phyloP scores from a whole-genome alignment of 2,888 invertebrate genomes.

The Cephus pulcher region DNA sequence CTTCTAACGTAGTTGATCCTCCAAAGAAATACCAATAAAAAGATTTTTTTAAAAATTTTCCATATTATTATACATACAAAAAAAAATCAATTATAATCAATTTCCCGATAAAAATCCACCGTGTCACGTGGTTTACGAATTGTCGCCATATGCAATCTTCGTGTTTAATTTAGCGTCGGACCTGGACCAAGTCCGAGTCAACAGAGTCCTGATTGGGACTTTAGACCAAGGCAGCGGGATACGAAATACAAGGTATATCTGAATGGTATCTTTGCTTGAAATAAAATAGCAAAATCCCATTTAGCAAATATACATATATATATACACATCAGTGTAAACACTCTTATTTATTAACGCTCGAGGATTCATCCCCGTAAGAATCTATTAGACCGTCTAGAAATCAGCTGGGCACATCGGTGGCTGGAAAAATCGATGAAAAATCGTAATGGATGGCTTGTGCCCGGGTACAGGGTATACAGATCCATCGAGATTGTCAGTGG shows the following conservation, averaged over 20 bases:
- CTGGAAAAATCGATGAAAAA: neutral
- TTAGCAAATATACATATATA: neutral
- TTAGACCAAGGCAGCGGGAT: neutral
- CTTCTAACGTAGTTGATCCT: neutral
- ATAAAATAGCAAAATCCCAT: neutral
- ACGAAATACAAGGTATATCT: neutral
- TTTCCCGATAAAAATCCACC: no score
- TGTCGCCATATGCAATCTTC: neutral
- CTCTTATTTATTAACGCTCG: neutral
- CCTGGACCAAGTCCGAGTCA: neutral
- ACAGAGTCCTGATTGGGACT: neutral
- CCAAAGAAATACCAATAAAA: neutral
- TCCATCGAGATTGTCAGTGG: slow-evolving; percentile 8
- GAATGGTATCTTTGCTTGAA: neutral
- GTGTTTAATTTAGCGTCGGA: neutral
- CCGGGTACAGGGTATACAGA: slow-evolving; percentile 11
- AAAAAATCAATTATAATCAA: neutral
- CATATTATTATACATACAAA: neutral
- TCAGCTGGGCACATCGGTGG: neutral
- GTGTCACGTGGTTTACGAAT: neutral
- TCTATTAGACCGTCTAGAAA: neutral
- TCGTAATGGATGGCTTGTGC: neutral
- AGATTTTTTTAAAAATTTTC: neutral
- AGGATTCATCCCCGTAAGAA: neutral
- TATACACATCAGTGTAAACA: neutral